Conservation (phyloP, 2,113 vertebrate genomes). For the Lutjanus erythropterus region DNA sequence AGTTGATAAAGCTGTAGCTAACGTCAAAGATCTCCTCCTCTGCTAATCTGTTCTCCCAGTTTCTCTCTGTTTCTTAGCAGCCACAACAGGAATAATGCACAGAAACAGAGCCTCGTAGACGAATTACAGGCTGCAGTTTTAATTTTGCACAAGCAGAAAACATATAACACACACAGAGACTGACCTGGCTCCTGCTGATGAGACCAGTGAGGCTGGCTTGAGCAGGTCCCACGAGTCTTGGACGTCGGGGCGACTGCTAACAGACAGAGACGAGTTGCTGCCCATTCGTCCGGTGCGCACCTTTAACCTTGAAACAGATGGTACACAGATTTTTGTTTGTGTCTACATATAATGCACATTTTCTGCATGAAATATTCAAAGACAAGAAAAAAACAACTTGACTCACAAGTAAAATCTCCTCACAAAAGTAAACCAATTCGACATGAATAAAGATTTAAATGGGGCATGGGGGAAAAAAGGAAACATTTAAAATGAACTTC, state of each 20-base stretch:
- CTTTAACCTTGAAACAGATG: constrained; percentile 69
- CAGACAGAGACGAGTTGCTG: constrained; percentile 79
- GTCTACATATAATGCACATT: background rate
- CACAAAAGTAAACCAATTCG: background rate
- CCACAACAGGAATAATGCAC: background rate
- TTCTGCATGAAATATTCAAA: constrained; percentile 7
- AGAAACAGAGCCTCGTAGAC: background rate
- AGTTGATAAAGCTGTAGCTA: too few species aligned
- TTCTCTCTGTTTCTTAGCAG: background rate
- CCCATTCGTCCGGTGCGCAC: constrained; percentile 63
- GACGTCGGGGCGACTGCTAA: constrained; percentile 66
- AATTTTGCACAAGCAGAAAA: background rate
- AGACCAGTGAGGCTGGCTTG: constrained; percentile 51
- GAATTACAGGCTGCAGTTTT: background rate
- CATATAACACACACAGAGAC: background rate
- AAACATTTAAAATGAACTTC: background rate
- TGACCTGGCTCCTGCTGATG: constrained; percentile 72
- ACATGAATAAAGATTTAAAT: background rate
- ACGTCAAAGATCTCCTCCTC: constrained; percentile 6
- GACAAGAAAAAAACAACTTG: background rate
- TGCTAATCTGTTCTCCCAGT: background rate
- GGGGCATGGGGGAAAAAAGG: too few species aligned
- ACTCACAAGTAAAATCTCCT: background rate
- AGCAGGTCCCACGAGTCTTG: constrained; percentile 79
- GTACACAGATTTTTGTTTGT: background rate